Conservation (phyloP, 2,113 vertebrate genomes). For the Passer montanus region DNA sequence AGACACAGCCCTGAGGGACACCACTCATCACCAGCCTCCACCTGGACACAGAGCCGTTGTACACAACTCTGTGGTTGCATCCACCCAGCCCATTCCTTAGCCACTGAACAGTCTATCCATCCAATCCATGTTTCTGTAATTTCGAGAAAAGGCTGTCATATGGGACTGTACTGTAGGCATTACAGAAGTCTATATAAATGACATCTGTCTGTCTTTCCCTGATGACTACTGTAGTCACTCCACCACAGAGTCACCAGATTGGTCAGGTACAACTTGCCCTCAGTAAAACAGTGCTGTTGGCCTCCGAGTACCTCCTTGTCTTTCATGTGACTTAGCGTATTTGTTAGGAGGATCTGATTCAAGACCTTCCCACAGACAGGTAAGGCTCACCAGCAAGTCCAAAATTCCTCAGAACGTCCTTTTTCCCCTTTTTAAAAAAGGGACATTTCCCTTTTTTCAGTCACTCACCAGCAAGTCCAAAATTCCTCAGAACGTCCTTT, state of each 20-base stretch:
- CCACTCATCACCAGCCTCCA: not conserved
- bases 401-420: not conserved
- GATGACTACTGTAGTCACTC: not conserved
- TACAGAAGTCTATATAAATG: not conserved
- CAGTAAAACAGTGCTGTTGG: not conserved
- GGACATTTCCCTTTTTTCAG: too few relatives aligned
- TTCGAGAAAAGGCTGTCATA: not conserved
- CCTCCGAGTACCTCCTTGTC: not conserved
- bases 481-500: not conserved
- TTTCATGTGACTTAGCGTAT: not conserved
- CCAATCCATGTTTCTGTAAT: not conserved
- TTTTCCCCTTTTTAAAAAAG: too few relatives aligned
- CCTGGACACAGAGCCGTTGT: not conserved
- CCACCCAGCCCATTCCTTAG: not conserved
- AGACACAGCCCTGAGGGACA: not conserved
- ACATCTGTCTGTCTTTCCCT: not conserved
- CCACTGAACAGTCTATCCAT: not conserved
- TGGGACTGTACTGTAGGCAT: not conserved
- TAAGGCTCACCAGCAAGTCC: not conserved
- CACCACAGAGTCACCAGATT: not conserved
- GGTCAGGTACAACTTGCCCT: not conserved
- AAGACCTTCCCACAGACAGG: not conserved
- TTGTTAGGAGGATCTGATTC: not conserved
- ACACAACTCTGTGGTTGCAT: fast-evolving
- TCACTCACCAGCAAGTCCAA: not conserved